Evolutionary conservation across 2,888 invertebrate species (phyloP).

Genomic region (Lithophane ornitopus): DNA sequence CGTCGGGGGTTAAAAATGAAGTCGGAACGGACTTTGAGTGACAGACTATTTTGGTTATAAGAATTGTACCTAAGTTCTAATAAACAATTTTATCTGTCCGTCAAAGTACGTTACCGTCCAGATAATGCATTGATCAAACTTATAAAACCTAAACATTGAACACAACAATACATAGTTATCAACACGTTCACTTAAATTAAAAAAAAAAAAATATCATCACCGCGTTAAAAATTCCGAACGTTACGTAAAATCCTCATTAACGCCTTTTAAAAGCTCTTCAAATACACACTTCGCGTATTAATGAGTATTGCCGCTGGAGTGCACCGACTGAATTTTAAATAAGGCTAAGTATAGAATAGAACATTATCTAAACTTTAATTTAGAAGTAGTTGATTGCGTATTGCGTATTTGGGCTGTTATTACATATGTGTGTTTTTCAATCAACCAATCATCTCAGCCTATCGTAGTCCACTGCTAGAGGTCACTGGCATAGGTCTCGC

Average conservation of each 20-base stretch:
- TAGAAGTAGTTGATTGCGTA: neutral
- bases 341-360: neutral
- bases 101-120: neutral
- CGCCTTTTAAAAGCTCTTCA: conserved; percentile 32
- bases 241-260: conserved; percentile 34
- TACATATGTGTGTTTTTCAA: no score
- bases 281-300: conserved; percentile 35
- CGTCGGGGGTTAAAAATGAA: no score
- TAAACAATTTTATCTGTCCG: neutral
- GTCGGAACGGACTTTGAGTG: neutral
- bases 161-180: no score
- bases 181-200: neutral
- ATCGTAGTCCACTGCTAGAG: no score
- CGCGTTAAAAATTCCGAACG: neutral
- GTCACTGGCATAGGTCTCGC: no score
- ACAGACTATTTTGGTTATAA: no score
- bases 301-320: conserved; percentile 25
- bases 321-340: conserved; percentile 30
- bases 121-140: neutral
- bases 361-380: conserved; percentile 2
- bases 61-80: no score
- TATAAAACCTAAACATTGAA: neutral
- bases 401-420: neutral
- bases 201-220: conserved; percentile 1
- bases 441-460: no score